Evolutionary conservation across 2,888 invertebrate genomes (phyloP).

Genomic region (Unio delphinus): DNA sequence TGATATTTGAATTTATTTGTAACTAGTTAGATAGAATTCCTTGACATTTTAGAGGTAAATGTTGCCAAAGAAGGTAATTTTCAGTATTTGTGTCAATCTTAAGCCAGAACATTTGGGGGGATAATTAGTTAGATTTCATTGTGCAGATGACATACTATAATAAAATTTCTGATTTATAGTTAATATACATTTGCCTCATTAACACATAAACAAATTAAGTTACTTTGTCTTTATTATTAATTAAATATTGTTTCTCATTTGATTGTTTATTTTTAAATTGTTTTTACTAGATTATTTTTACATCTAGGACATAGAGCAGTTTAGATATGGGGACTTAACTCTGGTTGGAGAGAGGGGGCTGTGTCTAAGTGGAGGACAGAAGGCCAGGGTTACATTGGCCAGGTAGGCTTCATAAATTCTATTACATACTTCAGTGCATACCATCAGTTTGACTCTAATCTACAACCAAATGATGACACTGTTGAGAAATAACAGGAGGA

Average conservation of each 20-base stretch:
- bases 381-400: constrained; percentile 82
- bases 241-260: not conserved
- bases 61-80: too few relatives aligned
- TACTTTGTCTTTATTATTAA: not conserved
- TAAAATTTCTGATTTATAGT: too few relatives aligned
- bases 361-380: constrained; percentile 87
- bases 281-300: not conserved
- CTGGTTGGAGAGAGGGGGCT: constrained; percentile 91
- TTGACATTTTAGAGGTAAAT: too few relatives aligned
- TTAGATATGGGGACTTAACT: constrained; percentile 86
- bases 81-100: too few relatives aligned
- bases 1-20: too few relatives aligned
- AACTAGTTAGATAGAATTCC: too few relatives aligned
- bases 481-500: too few relatives aligned
- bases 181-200: too few relatives aligned
- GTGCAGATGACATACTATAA: too few relatives aligned
- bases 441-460: not conserved
- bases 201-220: not conserved
- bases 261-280: not conserved
- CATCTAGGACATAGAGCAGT: constrained; percentile 78
- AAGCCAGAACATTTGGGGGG: too few relatives aligned
- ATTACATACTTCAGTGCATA: not conserved
- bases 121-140: too few relatives aligned
- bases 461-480: not conserved
- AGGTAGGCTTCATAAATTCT: constrained; percentile 19